These are phyloP conservation scores for Candidula unifasciata DNA, from an alignment of 2,888 invertebrate species.

Conservation along the genomic window DNA sequence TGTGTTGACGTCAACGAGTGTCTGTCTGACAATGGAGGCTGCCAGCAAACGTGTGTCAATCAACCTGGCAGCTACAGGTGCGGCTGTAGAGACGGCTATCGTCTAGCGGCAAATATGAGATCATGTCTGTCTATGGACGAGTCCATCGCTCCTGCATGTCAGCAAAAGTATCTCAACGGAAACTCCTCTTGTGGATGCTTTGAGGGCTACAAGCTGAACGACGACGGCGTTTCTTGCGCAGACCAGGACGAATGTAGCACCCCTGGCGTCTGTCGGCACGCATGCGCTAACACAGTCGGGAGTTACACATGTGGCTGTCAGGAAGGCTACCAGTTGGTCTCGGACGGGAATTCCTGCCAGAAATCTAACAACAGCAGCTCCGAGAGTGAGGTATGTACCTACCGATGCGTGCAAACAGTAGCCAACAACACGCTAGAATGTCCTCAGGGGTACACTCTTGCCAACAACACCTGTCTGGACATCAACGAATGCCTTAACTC, in stretches of 20 bases:
- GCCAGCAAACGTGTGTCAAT: background rate
- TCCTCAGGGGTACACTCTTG: background rate
- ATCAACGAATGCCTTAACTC: no score
- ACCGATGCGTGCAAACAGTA: background rate
- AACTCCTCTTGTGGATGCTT: background rate
- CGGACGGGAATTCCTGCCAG: background rate
- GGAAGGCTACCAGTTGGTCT: background rate
- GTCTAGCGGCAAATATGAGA: background rate
- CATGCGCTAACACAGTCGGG: background rate
- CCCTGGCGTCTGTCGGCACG: background rate
- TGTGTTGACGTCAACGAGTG: background rate
- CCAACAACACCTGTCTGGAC: background rate
- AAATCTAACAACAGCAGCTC: background rate
- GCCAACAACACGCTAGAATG: background rate
- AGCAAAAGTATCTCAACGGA: background rate
- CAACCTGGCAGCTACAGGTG: background rate
- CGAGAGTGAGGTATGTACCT: background rate
- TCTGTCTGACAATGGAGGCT: background rate
- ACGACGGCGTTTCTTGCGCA: background rate
- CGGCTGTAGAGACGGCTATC: background rate
- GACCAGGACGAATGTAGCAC: constrained; percentile 4
- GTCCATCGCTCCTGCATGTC: background rate
- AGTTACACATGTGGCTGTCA: background rate
- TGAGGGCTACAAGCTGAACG: background rate
- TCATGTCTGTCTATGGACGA: background rate